These are phyloP conservation scores for Amblyjoppa proteus DNA, from an alignment of 2,888 invertebrate species.

Conservation along the genomic window DNA sequence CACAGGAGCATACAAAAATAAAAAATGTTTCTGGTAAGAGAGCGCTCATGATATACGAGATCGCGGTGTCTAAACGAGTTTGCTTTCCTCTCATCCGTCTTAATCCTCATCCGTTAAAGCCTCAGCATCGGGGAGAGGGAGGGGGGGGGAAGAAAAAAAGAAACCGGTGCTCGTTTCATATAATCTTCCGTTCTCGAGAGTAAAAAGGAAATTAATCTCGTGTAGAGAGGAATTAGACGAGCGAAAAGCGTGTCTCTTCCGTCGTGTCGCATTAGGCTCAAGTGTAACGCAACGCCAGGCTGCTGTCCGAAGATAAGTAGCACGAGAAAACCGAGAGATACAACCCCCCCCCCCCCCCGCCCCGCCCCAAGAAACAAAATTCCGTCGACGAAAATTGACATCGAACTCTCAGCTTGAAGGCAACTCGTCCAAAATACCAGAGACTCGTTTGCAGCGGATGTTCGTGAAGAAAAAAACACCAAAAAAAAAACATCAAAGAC, in stretches of 20 bases:
- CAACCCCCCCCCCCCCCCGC: no score
- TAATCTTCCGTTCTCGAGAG: constrained; percentile 16
- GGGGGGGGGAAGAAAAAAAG: not conserved
- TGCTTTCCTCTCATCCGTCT: constrained; percentile 26
- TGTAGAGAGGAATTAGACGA: constrained; percentile 50
- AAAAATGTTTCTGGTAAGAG: constrained; percentile 27
- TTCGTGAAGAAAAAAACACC: no score
- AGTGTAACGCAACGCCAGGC: constrained; percentile 40
- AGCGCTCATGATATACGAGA: constrained; percentile 42
- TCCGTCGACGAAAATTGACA: not conserved
- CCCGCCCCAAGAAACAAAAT: not conserved
- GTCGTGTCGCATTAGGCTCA: constrained; percentile 56
- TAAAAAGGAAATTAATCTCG: constrained; percentile 47
- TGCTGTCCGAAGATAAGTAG: not conserved
- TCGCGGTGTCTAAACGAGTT: constrained; percentile 56
- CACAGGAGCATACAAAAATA: constrained; percentile 11
- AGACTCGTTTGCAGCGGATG: no score
- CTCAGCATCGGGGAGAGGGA: not conserved
- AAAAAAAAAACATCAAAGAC: no score
- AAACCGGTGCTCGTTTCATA: constrained; percentile 5
- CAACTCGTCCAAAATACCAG: no score
- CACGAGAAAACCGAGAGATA: not conserved
- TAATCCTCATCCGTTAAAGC: constrained; percentile 57
- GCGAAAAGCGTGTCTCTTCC: constrained; percentile 60
- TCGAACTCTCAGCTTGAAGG: no score